Conservation (phyloP, 2,888 invertebrate species). For the Polymixis lichenea region DNA sequence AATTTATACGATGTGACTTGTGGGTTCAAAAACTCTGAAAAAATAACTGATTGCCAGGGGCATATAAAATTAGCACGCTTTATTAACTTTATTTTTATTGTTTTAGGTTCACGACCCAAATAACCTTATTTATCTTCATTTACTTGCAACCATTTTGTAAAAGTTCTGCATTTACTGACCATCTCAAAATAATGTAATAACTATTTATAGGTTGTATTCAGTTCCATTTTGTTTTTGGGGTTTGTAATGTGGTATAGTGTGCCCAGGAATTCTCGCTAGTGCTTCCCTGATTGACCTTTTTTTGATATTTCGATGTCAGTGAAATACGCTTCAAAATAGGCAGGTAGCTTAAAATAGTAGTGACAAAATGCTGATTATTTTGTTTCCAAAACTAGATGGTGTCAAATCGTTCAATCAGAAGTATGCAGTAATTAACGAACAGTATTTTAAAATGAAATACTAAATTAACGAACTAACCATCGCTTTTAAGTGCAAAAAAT, state of each 20-base stretch:
- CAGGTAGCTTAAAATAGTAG: slow-evolving; percentile 30
- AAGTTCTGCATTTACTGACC: slow-evolving; percentile 21
- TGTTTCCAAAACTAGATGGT: slow-evolving; percentile 6
- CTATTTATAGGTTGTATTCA: slow-evolving; percentile 49
- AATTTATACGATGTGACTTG: background rate
- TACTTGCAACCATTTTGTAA: slow-evolving; percentile 37
- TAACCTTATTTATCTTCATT: slow-evolving; percentile 22
- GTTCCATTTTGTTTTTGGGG: slow-evolving; percentile 34
- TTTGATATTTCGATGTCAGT: slow-evolving; percentile 23
- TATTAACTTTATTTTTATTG: slow-evolving; percentile 41
- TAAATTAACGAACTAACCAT: slow-evolving; percentile 13
- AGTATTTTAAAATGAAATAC: slow-evolving; percentile 5
- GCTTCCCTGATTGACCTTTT: slow-evolving; percentile 49
- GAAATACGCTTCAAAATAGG: slow-evolving; percentile 38
- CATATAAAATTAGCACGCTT: background rate
- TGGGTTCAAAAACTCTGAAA: background rate
- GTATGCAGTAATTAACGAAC: slow-evolving; percentile 31
- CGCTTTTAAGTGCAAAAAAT: slow-evolving; percentile 4
- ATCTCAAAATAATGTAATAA: slow-evolving; percentile 17
- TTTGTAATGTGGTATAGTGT: slow-evolving; percentile 49
- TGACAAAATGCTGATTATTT: slow-evolving; percentile 17
- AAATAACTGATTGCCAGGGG: too few relatives aligned
- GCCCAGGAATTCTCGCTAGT: slow-evolving; percentile 36
- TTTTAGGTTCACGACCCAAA: slow-evolving; percentile 48
- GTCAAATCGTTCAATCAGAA: slow-evolving; percentile 49